These are phyloP conservation scores for Caerostris extrusa DNA, from an alignment of 1,140 invertebrate genomes.

Conservation along the genomic window DNA sequence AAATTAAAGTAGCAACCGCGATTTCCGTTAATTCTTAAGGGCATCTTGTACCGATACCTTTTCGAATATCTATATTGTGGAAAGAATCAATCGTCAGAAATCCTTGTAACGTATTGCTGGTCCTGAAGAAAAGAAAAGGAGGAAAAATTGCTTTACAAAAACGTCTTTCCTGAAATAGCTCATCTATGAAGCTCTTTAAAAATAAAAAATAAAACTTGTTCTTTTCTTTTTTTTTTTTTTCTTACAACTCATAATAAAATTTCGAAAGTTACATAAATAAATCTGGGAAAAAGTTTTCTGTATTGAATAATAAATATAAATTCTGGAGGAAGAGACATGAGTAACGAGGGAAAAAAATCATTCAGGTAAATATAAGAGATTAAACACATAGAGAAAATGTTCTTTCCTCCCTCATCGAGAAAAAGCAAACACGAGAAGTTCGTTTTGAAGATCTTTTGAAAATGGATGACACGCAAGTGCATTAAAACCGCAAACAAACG, in stretches of 20 bases:
- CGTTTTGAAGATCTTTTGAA: background rate
- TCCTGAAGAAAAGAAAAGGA: background rate
- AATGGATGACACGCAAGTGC: slow-evolving; percentile 54
- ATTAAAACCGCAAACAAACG: slow-evolving; percentile 69
- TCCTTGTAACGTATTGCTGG: background rate
- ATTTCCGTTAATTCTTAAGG: background rate
- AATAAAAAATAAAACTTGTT: too few species aligned
- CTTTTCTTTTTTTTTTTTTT: background rate
- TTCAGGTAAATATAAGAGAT: slow-evolving; percentile 41
- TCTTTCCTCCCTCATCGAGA: background rate
- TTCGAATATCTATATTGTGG: background rate
- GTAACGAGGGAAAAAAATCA: background rate
- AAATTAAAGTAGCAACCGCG: background rate
- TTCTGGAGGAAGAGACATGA: background rate
- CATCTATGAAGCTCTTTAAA: background rate
- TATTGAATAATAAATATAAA: slow-evolving; percentile 47
- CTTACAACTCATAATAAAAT: background rate
- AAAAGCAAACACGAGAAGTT: slow-evolving; percentile 50
- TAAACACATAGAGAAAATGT: slow-evolving; percentile 25
- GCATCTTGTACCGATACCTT: background rate
- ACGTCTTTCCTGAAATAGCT: background rate
- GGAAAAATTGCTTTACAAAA: background rate
- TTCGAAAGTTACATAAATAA: slow-evolving; percentile 14
- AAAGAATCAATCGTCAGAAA: background rate
- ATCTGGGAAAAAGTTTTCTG: slow-evolving; percentile 3